Evolutionary conservation across 2,113 vertebrate species (phyloP).

Genomic region (Rhabdomys dilectus): DNA sequence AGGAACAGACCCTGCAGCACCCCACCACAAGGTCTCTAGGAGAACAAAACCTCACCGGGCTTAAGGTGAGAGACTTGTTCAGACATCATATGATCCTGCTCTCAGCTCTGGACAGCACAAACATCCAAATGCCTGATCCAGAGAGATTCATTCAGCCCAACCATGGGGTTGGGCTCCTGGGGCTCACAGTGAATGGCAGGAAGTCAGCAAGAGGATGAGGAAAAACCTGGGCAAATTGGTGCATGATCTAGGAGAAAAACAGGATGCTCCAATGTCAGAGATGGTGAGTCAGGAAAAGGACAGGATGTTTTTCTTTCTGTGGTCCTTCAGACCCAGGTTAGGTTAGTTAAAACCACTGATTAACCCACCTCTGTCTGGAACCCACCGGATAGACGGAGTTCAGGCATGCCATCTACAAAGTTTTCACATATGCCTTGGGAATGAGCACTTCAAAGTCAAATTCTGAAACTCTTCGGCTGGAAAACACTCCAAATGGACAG

Average conservation of each 20-base stretch:
- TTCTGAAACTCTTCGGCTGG: not conserved
- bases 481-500: not conserved
- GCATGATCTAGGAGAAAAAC: not conserved
- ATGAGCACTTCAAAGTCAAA: not conserved
- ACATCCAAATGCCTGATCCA: not conserved
- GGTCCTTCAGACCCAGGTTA: rapidly evolving
- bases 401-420: not conserved
- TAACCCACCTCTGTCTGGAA: rapidly evolving
- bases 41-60: not conserved
- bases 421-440: not conserved
- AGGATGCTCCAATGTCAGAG: not conserved
- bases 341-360: rapidly evolving
- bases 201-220: not conserved
- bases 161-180: not conserved
- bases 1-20: not conserved
- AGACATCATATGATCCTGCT: not conserved
- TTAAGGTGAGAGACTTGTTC: not conserved
- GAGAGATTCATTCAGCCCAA: not conserved
- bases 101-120: not conserved
- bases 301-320: not conserved
- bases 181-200: not conserved
- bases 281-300: not conserved
- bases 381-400: not conserved
- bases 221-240: not conserved
- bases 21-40: no score